Percentiles rank a stretch among this genome's conserved stretches.
These are phyloP conservation scores for Macropis europaea DNA, from an alignment of 2,888 invertebrate species.

Conservation along the genomic window DNA sequence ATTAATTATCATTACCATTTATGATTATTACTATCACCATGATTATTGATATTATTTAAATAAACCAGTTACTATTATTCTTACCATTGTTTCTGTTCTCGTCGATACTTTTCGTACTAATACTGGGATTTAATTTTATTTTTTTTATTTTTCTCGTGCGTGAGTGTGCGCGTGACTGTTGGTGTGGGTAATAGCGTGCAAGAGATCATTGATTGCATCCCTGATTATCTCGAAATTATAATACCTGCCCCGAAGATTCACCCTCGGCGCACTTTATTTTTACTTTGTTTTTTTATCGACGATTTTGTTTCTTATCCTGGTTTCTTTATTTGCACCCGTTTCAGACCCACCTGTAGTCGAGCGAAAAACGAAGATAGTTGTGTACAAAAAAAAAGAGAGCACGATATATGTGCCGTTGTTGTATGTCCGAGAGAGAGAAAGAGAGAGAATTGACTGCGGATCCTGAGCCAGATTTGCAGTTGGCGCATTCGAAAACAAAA, in stretches of 20 bases:
- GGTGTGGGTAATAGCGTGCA: no score
- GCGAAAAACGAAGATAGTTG: conserved; percentile 55
- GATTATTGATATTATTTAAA: conserved; percentile 63
- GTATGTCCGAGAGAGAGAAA: conserved; percentile 32
- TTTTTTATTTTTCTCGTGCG: neutral
- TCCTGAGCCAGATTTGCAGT: conserved; percentile 48
- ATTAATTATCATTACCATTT: no score
- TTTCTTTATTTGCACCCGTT: conserved; percentile 74
- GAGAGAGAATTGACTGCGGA: conserved; percentile 51
- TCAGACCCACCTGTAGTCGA: conserved; percentile 77
- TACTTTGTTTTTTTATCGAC: conserved; percentile 52
- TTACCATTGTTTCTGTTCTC: conserved; percentile 52
- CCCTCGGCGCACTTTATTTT: conserved; percentile 61
- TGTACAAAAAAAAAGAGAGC: conserved; percentile 17
- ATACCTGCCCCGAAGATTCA: conserved; percentile 3
- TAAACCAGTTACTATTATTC: conserved; percentile 64
- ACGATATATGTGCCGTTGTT: conserved; percentile 17
- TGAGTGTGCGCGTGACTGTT: neutral
- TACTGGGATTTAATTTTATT: no score
- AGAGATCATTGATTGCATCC: neutral
- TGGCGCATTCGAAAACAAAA: conserved; percentile 54
- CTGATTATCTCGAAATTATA: neutral
- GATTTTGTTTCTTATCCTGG: conserved; percentile 65
- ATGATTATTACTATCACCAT: conserved; percentile 49
- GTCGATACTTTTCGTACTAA: conserved; percentile 5